Evolutionary conservation across 2,888 invertebrate genomes (phyloP).

Genomic region (Sminthurinus aureus): DNA sequence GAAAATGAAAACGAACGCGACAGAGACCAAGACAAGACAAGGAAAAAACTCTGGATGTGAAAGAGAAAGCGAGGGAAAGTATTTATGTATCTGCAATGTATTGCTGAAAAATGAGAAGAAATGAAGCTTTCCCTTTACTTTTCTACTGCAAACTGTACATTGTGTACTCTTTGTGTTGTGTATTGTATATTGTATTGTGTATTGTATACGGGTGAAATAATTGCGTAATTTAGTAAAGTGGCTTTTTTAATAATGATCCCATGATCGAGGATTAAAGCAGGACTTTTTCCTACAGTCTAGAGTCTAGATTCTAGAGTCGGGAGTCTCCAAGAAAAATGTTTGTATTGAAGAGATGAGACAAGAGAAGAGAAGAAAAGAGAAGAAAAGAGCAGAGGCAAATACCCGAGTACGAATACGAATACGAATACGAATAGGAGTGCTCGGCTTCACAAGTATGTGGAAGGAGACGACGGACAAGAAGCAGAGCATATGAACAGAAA

Average conservation of each 20-base stretch:
- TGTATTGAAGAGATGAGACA: not conserved
- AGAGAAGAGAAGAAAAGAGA: not conserved
- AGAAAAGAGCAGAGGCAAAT: not conserved
- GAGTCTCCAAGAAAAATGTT: not conserved
- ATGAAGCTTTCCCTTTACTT: not conserved
- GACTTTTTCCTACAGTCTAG: not conserved
- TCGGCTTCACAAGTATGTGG: no score
- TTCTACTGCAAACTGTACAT: no score
- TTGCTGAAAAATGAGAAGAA: not conserved
- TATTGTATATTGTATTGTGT: no score
- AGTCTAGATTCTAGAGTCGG: no score
- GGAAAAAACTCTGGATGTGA: no score
- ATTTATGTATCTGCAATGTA: no score
- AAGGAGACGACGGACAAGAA: not conserved
- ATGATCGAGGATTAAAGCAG: constrained; percentile 21
- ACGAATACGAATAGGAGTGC: no score
- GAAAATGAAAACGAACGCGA: no score
- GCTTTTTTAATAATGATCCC: constrained; percentile 53
- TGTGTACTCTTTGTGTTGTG: not conserved
- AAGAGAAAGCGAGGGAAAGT: no score
- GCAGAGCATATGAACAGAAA: no score
- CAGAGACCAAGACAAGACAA: no score
- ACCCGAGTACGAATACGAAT: not conserved
- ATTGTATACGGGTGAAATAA: constrained; percentile 45
- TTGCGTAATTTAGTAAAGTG: constrained; percentile 54